A percentile compares a stretch with the other conserved stretches of the same genome.
These are phyloP conservation scores for Echinops telfairi DNA, from an alignment of 2,113 vertebrate genomes.

Conservation along the genomic window DNA sequence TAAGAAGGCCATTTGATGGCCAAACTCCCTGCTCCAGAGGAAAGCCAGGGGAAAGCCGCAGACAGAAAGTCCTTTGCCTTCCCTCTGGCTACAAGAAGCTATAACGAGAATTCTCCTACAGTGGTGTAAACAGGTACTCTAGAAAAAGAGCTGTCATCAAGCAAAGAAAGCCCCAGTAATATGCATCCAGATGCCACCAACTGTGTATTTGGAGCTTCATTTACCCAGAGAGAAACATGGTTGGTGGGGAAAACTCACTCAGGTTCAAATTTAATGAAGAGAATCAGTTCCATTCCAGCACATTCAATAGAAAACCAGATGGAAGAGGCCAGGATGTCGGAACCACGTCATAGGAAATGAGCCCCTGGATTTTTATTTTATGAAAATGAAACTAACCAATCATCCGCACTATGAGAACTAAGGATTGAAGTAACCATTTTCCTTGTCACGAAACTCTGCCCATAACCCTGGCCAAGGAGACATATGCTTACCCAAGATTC, in stretches of 20 bases:
- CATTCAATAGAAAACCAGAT: neutral
- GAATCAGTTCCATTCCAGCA: neutral
- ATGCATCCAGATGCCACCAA: neutral
- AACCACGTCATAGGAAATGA: conserved; percentile 29
- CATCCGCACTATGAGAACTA: neutral
- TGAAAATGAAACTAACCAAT: neutral
- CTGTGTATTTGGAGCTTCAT: neutral
- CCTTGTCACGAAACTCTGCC: neutral
- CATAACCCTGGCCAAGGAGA: neutral
- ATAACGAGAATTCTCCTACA: neutral
- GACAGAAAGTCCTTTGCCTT: neutral
- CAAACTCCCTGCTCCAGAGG: neutral
- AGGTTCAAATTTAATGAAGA: neutral
- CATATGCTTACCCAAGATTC: neutral
- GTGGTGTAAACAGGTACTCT: neutral
- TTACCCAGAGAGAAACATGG: neutral
- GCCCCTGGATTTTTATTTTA: neutral
- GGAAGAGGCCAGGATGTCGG: neutral
- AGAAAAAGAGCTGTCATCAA: neutral
- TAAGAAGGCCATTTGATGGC: neutral
- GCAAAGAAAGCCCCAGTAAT: neutral
- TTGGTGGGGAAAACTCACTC: neutral
- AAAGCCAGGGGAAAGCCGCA: conserved; percentile 10
- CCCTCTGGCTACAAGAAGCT: neutral
- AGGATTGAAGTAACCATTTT: neutral